Percentiles rank a stretch among this genome's conserved stretches.
Conservation (phyloP, 2,888 invertebrate species). For the Arge pagana region DNA sequence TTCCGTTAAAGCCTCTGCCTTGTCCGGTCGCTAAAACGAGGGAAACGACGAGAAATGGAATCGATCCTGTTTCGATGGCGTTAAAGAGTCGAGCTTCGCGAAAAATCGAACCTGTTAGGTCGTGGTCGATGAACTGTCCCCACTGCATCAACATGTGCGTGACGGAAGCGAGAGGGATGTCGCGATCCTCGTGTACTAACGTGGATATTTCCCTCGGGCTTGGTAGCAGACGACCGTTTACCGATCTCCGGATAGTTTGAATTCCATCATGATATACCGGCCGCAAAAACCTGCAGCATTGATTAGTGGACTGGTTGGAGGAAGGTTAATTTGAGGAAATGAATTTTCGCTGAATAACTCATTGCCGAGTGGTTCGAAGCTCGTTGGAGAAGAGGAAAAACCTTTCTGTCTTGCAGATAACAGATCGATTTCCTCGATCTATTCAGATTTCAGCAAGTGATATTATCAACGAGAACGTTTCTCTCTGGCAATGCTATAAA, state of each 20-base stretch:
- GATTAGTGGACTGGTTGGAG: no score
- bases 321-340: no score
- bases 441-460: no score
- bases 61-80: not conserved
- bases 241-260: conserved; percentile 64
- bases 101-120: conserved; percentile 65
- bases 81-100: no score
- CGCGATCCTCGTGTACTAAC: conserved; percentile 67
- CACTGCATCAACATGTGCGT: conserved; percentile 88
- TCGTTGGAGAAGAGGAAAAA: no score
- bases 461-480: no score
- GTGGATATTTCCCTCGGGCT: conserved; percentile 78
- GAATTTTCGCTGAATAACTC: no score
- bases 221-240: conserved; percentile 68
- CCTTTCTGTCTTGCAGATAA: no score
- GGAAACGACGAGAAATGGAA: conserved; percentile 10
- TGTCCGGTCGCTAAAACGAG: conserved; percentile 72
- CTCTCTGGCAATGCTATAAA: no score
- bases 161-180: conserved; percentile 68
- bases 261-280: conserved; percentile 83
- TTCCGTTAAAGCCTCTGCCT: conserved; percentile 76
- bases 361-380: no score
- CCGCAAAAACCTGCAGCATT: conserved; percentile 67
- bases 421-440: no score
- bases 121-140: conserved; percentile 91